Conservation (phyloP, 1,140 invertebrate genomes). For the Bombus turneri region DNA sequence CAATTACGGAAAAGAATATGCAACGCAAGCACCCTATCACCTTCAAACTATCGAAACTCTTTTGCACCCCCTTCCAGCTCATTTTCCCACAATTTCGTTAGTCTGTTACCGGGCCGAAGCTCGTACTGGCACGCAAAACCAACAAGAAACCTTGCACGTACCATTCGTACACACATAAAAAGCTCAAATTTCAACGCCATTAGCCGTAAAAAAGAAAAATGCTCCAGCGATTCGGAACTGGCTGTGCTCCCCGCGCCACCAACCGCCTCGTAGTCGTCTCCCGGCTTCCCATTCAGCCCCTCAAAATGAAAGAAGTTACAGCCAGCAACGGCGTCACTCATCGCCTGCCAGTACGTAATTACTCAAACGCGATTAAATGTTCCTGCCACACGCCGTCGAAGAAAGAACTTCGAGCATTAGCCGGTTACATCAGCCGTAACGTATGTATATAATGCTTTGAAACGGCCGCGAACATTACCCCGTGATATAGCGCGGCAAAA, state of each 20-base stretch:
- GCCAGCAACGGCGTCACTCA: slow-evolving; percentile 45
- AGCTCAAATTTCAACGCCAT: slow-evolving; percentile 39
- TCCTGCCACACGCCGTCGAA: slow-evolving; percentile 18
- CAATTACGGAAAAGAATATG: background rate
- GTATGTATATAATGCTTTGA: slow-evolving; percentile 66
- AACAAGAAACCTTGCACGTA: background rate
- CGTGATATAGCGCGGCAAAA: slow-evolving; percentile 71
- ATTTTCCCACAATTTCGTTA: background rate
- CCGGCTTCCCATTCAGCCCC: no score
- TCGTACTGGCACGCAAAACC: slow-evolving; percentile 8
- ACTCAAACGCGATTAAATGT: slow-evolving; percentile 64
- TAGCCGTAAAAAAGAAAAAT: slow-evolving; percentile 36
- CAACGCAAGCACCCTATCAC: background rate
- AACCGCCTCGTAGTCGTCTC: background rate
- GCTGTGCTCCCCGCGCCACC: background rate
- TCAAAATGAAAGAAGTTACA: slow-evolving; percentile 34
- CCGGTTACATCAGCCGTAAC: slow-evolving; percentile 47
- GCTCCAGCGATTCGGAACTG: background rate
- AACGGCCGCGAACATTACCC: slow-evolving; percentile 68
- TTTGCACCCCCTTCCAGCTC: background rate
- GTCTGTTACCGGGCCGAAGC: background rate
- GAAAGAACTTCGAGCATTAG: slow-evolving; percentile 59
- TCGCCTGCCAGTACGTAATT: slow-evolving; percentile 63
- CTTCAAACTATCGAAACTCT: background rate
- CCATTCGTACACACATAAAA: slow-evolving; percentile 19